Conservation (phyloP, 2,797 vertebrate genomes). For the Oryzias dopingdopingensis region DNA sequence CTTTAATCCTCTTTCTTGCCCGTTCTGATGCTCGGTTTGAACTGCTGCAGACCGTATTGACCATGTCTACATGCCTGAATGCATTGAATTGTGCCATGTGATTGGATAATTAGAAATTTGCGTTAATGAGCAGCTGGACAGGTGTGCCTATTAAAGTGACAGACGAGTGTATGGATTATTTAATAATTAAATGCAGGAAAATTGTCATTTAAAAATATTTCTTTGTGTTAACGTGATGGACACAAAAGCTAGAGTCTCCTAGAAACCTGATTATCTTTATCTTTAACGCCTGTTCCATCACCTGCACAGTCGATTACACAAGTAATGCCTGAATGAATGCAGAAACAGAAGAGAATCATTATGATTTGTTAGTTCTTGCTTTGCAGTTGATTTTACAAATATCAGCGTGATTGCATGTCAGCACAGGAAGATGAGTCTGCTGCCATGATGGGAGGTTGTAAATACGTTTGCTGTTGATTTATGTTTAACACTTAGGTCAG, state of each 20-base stretch:
- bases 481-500: background rate
- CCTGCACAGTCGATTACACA: background rate
- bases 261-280: background rate
- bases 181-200: too few relatives aligned
- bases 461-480: background rate
- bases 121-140: too few relatives aligned
- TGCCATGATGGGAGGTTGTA: background rate
- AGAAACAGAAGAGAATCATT: background rate
- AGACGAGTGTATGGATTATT: too few relatives aligned
- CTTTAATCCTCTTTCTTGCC: too few relatives aligned
- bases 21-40: too few relatives aligned
- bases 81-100: too few relatives aligned
- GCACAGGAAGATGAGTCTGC: background rate
- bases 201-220: too few relatives aligned
- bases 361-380: background rate
- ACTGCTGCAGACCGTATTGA: too few relatives aligned
- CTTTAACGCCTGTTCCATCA: constrained; percentile 1
- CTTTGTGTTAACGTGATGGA: too few relatives aligned
- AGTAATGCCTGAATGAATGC: background rate
- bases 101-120: too few relatives aligned
- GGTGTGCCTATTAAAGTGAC: too few relatives aligned
- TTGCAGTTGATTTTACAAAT: background rate
- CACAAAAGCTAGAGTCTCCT: background rate
- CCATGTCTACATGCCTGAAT: too few relatives aligned
- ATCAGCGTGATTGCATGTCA: background rate